Evolutionary conservation across 2,113 vertebrate species (phyloP).

Genomic region (Chaetodon auriga): DNA sequence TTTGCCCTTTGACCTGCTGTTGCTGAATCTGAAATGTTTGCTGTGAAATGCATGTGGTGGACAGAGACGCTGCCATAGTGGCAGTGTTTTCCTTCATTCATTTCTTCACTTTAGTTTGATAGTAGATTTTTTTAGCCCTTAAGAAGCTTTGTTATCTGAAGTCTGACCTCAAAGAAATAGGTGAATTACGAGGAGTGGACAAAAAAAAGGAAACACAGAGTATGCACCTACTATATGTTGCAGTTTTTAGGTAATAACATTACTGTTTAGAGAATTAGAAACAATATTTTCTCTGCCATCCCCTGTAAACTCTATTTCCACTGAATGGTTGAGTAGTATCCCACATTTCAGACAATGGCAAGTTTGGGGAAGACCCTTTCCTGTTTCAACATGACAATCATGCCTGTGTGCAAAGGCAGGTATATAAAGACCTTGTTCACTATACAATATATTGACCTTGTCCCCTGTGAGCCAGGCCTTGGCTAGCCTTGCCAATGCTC

Average conservation of each 20-base stretch:
- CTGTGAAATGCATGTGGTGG: background rate
- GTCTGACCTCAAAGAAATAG: background rate
- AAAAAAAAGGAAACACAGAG: background rate
- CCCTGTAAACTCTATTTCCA: background rate
- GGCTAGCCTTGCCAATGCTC: background rate
- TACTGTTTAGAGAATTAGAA: background rate
- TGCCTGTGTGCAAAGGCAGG: background rate
- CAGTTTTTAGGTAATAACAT: background rate
- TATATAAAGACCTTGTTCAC: background rate
- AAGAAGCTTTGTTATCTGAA: background rate
- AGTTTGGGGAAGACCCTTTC: background rate
- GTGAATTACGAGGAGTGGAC: background rate
- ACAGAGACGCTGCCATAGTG: background rate
- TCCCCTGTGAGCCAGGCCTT: too few species aligned
- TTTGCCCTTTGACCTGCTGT: constrained; percentile 29
- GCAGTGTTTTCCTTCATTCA: background rate
- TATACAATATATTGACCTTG: too few species aligned
- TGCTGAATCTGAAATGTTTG: constrained; percentile 14
- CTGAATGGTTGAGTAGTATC: background rate
- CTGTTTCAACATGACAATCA: background rate
- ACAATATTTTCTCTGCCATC: background rate
- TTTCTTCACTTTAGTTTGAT: background rate
- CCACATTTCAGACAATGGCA: background rate
- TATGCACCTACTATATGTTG: background rate
- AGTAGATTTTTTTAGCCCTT: background rate